Evolutionary conservation across 1,140 invertebrate species (phyloP).

Genomic region (Mesaphorura yosii): DNA sequence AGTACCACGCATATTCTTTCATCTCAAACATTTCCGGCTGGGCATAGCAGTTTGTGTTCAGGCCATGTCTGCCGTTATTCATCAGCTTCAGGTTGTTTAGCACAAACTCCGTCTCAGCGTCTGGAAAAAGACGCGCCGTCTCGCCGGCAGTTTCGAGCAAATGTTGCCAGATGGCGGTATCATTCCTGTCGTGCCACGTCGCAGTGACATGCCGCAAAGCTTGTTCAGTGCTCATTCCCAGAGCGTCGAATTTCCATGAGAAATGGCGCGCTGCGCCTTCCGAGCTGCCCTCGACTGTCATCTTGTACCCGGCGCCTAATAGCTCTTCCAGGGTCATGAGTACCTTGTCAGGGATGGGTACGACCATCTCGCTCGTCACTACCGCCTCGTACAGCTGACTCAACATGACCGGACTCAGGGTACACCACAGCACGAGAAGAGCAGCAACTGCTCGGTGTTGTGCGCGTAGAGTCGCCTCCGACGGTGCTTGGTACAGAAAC

Average conservation of each 20-base stretch:
- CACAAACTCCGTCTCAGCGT: background rate
- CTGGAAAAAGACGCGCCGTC: background rate
- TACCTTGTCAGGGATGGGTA: background rate
- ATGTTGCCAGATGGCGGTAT: background rate
- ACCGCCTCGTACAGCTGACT: background rate
- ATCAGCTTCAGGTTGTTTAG: background rate
- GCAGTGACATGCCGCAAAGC: background rate
- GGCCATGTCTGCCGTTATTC: background rate
- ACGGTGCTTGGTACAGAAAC: no score
- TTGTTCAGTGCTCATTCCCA: background rate
- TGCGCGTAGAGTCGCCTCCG: no score
- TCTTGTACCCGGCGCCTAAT: background rate
- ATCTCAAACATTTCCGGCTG: background rate
- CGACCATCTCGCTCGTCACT: background rate
- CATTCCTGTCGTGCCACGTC: background rate
- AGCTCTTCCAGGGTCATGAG: background rate
- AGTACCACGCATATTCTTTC: background rate
- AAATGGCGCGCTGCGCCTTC: background rate
- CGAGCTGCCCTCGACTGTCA: no score
- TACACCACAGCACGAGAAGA: no score
- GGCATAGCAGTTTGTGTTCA: background rate
- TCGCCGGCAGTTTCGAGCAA: background rate
- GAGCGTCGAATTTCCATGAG: background rate
- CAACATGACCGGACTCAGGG: no score
- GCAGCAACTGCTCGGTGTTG: no score